Base-by-base conservation (phyloP, 2,113 vertebrate genomes). In the Otus sunia region DNA sequence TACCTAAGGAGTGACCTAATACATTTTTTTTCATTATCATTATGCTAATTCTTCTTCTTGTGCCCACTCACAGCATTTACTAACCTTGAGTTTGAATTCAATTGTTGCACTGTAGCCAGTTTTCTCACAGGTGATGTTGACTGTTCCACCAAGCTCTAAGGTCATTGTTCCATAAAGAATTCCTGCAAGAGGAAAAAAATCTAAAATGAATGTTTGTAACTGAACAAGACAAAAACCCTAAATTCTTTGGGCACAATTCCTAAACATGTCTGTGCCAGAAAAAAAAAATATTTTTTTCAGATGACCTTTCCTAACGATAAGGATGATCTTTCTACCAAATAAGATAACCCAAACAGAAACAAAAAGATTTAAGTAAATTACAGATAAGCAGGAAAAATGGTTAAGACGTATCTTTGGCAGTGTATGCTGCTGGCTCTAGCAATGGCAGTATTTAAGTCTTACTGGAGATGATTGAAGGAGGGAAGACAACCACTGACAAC, bases 141-240 rank as follows among this genome's bases (percentile, higher is more conserved):
- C 98, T 90, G 98, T 98, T 85, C 99, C 99, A 5, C 99, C 99
- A 94, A 99, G 98, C 91, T 99, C 99, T 97, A 99, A 98, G 36
- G 99, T 99, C 99, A 99, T 99, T 88, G 99, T 99, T 58, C 99
- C 99, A 63, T 99, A 99, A 37, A 99, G 98, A 97, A 99, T 99
- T 85, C 99, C 99, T 99, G 82, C 59, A 79, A 41, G 10, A 84
- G 16, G 7, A 53, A n/a, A 64, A 22, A 15, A 29, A 73, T 30
- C 10, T 67, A 59, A 37, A 83, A 52, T 2, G 0, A 52, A 13
- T 41, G 23, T 29, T 90, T 86, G n/a, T 59, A 86, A 91, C 21
- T 63, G 47, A 88, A 60, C 29, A 92, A 73, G 59, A 60, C 7
- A 63, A 84, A 92, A 58, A 0, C 1, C 2, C 1, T 10, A 87